Percentiles rank a stretch among this genome's conserved stretches.
Conservation (phyloP, 2,888 invertebrate species). For the Melanostoma mellinum region DNA sequence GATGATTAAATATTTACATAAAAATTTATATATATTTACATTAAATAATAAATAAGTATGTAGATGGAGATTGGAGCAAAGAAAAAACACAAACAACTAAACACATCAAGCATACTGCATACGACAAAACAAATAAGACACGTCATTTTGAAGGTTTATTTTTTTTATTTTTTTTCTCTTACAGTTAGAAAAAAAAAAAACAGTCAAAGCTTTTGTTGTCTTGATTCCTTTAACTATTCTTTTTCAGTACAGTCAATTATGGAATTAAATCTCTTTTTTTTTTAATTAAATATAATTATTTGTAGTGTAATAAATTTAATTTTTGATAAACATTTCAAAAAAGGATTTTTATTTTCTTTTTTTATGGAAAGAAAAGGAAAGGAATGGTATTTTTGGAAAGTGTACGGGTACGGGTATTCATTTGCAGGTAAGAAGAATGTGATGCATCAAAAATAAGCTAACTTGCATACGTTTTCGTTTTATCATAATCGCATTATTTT, state of each 20-base stretch:
- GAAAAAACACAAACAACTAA: constrained; percentile 17
- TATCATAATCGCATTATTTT: too few relatives aligned
- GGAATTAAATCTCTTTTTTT: constrained; percentile 62
- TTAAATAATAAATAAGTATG: constrained; percentile 62
- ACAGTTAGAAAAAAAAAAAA: constrained; percentile 23
- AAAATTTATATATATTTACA: constrained; percentile 68
- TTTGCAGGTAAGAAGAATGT: too few relatives aligned
- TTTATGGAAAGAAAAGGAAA: too few relatives aligned
- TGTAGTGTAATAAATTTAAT: constrained; percentile 73
- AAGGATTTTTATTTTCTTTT: constrained; percentile 24
- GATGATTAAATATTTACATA: constrained; percentile 62
- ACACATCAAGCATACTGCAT: constrained; percentile 65
- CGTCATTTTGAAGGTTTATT: constrained; percentile 58
- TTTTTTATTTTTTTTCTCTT: constrained; percentile 48
- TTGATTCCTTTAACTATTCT: constrained; percentile 29
- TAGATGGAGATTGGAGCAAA: constrained; percentile 57
- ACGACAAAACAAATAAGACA: constrained; percentile 62
- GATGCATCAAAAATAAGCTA: too few relatives aligned
- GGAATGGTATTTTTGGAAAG: too few relatives aligned
- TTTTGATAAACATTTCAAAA: constrained; percentile 71
- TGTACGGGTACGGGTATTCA: too few relatives aligned
- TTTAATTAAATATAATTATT: constrained; percentile 72
- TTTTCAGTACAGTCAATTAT: constrained; percentile 69
- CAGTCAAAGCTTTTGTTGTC: constrained; percentile 38
- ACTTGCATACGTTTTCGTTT: too few relatives aligned